Evolutionary conservation across 2,113 vertebrate species (phyloP), one percentile per base, ranked within the genome.

Genomic region (Poeciliopsis turrubarensis): DNA sequence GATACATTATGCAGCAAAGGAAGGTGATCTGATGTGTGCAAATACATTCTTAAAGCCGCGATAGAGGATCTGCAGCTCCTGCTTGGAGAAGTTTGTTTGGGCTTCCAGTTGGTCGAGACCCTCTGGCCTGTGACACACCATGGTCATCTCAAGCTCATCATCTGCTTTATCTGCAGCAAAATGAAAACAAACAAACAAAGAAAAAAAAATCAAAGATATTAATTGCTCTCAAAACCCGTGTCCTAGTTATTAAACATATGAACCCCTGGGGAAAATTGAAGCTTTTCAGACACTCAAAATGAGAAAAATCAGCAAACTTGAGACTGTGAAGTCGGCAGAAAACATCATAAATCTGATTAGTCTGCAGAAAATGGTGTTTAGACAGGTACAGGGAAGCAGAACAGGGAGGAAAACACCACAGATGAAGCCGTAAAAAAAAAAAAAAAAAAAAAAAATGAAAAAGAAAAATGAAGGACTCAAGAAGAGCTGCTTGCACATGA

Each of bases 31-130:
- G 60, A 39, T 13, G 14, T 29, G 19, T 70, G 41, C 30, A 60
- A 41, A 94, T 95, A 99, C 98, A 57, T 98, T 99, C 94, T 99
- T 99, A 94, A 99, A 99, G 78, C 97, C 97, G 63, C 98, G 95
- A 83, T 99, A 99, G 70, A 99, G 96, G 66, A 99, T 97, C 83
- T 99, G 98, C 60, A 99, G 95, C 90, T 99, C 98, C 86, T 96
- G 94, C 94, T 97, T 98, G 89, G 93, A 95, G 93, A 99, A 99
- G 91, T 98, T 99, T 12, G 97, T 99, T 86, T 98, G 97, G 68
- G 97, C 95, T 91, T 99, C 97, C 26, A 99, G 92, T 66, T 99
- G 98, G 39, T 98, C 96, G 54, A 99, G 94, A 68, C 97, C 97
- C 91, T 99, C 98, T 0, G 98, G 98, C 79, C 98, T 95, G 87